Evolutionary conservation across 2,797 vertebrate species (phyloP), one percentile per base, ranked within the genome.

Genomic region (Bovichtus diacanthus): DNA sequence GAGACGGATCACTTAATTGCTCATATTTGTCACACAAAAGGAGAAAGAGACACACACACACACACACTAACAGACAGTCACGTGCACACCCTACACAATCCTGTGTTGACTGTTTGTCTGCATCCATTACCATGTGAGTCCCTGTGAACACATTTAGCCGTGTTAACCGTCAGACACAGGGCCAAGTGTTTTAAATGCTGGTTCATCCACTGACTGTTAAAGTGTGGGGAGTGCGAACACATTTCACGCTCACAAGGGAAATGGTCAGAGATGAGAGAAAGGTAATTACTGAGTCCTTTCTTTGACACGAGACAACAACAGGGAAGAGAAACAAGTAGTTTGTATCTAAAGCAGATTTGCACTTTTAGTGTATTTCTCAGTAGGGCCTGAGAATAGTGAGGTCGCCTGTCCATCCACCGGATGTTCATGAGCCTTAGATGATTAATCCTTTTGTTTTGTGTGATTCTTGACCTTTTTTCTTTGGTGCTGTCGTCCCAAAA

Each of bases 171-270:
- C 34, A 16, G 0, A 58, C 60, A 50, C 43, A n/a, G 13, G 55
- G 56, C 44, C 62, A 63, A 10, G 63, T 62, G 49, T 56, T 58
- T 25, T 1, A 27, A 29, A 51, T 60, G 80, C 72, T 78, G 78
- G 64, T 34, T 78, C 51, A 55, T 50, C 31, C 56, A 25, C 5
- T 10, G 5, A 50, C 51, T 62, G 9, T 62, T 54, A n/a, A 19
- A 62, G 23, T 9, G 21, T 21, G 19, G 21, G 43, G 44, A 44
- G 34, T 46, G 47, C 27, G 9, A 21, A 56, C 16, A 29, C 29
- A 18, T 73, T 61, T 46, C 39, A 39, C 18, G 36, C 18, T 59
- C 23, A 62, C 43, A 12, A 56, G 49, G 34, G 27, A n/a, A 49
- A 47, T 29, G 10, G 25, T 21, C n/a, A 47, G 8, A 54, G 54